Evolutionary conservation across 2,888 invertebrate genomes (phyloP).

Genomic region (Clitarchus hookeri): DNA sequence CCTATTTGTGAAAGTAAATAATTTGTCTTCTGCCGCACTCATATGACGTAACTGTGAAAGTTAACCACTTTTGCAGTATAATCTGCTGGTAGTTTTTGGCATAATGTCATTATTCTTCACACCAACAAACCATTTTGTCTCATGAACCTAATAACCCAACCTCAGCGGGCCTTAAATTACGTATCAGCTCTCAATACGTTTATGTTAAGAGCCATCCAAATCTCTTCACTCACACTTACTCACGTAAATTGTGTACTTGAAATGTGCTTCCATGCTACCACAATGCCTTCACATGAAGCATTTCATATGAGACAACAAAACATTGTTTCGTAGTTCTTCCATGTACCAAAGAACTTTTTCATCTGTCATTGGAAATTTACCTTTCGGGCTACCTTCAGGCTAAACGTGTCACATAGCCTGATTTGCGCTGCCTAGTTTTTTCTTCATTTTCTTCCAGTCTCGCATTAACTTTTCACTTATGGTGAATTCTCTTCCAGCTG

Average conservation of each 20-base stretch:
- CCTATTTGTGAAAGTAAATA: not conserved
- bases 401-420: not conserved
- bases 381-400: not conserved
- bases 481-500: not conserved
- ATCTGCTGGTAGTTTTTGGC: not conserved
- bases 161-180: not conserved
- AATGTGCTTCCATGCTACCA: too few species aligned
- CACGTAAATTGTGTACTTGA: too few species aligned
- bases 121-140: not conserved
- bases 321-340: not conserved
- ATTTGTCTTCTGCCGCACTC: not conserved
- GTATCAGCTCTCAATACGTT: too few species aligned
- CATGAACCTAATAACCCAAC: not conserved
- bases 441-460: not conserved
- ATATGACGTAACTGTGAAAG: not conserved
- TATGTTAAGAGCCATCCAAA: too few species aligned
- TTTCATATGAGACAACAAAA: not conserved
- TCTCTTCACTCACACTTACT: too few species aligned
- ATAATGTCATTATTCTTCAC: not conserved
- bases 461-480: not conserved
- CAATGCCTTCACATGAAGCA: not conserved
- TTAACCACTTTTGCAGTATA: not conserved
- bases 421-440: not conserved
- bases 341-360: not conserved
- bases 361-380: not conserved